Evolutionary conservation across 2,113 vertebrate species (phyloP).

Genomic region (Rhipidura dahli): DNA sequence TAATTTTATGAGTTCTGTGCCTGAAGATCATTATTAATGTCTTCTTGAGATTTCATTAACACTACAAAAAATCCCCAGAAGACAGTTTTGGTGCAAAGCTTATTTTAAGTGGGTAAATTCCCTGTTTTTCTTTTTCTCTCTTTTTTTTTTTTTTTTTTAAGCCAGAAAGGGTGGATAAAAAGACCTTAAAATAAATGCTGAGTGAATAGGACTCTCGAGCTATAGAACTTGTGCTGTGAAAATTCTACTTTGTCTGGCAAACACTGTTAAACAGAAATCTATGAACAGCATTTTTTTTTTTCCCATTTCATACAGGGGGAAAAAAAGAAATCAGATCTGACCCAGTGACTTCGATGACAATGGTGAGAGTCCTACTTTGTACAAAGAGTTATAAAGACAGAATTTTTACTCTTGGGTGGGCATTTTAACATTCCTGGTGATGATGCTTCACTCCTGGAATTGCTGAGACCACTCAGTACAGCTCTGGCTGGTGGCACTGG

Average conservation of each 20-base stretch:
- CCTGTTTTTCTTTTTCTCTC: slow-evolving; percentile 30
- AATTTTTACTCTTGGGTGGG: slow-evolving; percentile 37
- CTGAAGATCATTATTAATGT: slow-evolving; percentile 62
- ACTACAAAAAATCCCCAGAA: slow-evolving; percentile 43
- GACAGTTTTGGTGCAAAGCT: slow-evolving; percentile 69
- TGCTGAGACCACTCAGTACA: background rate
- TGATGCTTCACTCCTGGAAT: background rate
- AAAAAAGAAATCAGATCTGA: slow-evolving; percentile 62
- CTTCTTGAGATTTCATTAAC: slow-evolving; percentile 62
- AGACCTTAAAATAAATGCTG: slow-evolving; percentile 72
- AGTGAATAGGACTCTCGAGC: slow-evolving; percentile 71
- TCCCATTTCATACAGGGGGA: slow-evolving; percentile 49
- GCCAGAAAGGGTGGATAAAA: slow-evolving; percentile 65
- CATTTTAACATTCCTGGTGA: slow-evolving; percentile 1
- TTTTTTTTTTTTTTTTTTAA: background rate
- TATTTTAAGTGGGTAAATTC: slow-evolving; percentile 67
- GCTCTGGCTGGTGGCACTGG: background rate
- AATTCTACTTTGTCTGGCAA: slow-evolving; percentile 76
- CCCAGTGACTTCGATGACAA: slow-evolving; percentile 59
- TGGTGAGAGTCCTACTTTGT: slow-evolving; percentile 43
- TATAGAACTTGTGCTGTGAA: slow-evolving; percentile 71
- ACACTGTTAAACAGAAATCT: slow-evolving; percentile 73
- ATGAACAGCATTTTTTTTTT: slow-evolving; percentile 60
- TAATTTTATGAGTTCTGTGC: slow-evolving; percentile 34
- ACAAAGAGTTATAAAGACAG: slow-evolving; percentile 22